phyloP scores from a whole-genome alignment of 2,113 vertebrate genomes.

The Halcyon malimbica region DNA sequence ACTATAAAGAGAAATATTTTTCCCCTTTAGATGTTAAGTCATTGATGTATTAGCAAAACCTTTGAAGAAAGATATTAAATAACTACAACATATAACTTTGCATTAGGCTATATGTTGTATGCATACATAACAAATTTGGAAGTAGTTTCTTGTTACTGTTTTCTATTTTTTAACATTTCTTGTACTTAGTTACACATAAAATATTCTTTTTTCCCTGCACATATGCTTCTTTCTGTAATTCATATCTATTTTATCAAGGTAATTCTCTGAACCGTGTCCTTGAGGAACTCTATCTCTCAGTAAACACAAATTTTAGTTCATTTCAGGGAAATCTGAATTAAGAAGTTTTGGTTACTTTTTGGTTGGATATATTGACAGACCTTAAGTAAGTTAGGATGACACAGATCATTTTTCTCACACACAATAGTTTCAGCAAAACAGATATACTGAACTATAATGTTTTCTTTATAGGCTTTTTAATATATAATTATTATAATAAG shows the following conservation, averaged over 20 bases:
- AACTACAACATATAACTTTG: slow-evolving; percentile 53
- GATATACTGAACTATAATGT: neutral
- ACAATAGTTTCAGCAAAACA: neutral
- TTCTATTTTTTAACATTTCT: slow-evolving; percentile 65
- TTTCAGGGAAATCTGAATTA: neutral
- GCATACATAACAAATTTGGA: slow-evolving; percentile 40
- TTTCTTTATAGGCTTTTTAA: neutral
- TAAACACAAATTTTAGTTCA: neutral
- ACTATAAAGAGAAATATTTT: slow-evolving; percentile 83
- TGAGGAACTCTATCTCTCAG: slow-evolving; percentile 43
- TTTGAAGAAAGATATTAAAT: slow-evolving; percentile 71
- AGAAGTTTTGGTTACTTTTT: neutral
- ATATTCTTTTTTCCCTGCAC: neutral
- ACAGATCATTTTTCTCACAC: neutral
- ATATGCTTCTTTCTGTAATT: slow-evolving; percentile 66
- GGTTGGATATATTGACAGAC: neutral
- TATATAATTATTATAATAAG: neutral
- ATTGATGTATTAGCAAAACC: slow-evolving; percentile 77
- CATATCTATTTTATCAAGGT: slow-evolving; percentile 69
- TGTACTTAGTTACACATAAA: slow-evolving; percentile 72
- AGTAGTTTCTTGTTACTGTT: slow-evolving; percentile 28
- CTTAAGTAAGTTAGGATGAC: neutral
- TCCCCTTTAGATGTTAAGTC: slow-evolving; percentile 75
- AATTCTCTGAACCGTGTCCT: slow-evolving; percentile 65
- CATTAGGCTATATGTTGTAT: slow-evolving; percentile 30